Conservation (phyloP, 2,797 vertebrate genomes). For the Pachyuromys duprasi region DNA sequence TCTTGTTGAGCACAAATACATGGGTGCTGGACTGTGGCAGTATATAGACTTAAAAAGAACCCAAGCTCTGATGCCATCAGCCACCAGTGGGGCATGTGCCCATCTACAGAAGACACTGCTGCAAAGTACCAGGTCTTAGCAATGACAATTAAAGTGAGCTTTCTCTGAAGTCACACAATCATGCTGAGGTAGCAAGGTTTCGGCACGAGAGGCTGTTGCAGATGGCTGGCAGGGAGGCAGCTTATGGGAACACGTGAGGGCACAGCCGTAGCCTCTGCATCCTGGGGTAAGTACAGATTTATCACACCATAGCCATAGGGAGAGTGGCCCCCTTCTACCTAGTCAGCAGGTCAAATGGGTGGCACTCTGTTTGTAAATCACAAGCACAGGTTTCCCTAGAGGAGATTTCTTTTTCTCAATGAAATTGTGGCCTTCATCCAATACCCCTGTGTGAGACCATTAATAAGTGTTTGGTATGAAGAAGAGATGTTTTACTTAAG, state of each 20-base stretch:
- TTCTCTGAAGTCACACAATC: conserved; percentile 86
- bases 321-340: conserved; percentile 83
- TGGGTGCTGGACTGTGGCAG: neutral
- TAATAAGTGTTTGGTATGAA: neutral
- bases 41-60: neutral
- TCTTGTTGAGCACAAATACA: neutral
- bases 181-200: conserved; percentile 82
- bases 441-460: neutral
- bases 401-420: conserved; percentile 51
- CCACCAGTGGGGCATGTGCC: conserved; percentile 27
- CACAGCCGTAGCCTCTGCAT: conserved; percentile 86
- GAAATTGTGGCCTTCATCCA: conserved; percentile 62
- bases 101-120: conserved; percentile 76
- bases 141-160: conserved; percentile 83
- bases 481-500: conserved; percentile 52
- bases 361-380: conserved; percentile 80
- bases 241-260: conserved; percentile 86
- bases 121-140: conserved; percentile 82
- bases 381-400: conserved; percentile 63
- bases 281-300: conserved; percentile 86
- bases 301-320: conserved; percentile 76
- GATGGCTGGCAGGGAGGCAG: conserved; percentile 85
- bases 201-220: conserved; percentile 84
- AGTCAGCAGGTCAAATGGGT: conserved; percentile 78
- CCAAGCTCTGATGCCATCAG: neutral